These are phyloP conservation scores for Seira musarum DNA, from an alignment of 2,888 invertebrate species.

Conservation along the genomic window DNA sequence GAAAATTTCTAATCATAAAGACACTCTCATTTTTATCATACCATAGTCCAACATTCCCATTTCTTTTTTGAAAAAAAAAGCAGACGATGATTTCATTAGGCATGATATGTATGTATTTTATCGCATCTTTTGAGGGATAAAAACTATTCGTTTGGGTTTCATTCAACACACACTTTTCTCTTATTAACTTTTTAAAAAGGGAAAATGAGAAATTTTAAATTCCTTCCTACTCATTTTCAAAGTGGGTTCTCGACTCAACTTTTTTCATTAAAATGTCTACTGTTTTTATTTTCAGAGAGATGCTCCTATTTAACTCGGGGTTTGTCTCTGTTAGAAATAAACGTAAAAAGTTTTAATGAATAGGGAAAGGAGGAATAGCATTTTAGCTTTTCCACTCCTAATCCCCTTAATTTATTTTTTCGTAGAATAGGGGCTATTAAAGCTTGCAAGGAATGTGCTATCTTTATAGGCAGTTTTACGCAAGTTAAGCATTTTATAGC, in stretches of 20 bases:
- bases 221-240: too few species aligned
- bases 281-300: too few species aligned
- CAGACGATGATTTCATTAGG: too few species aligned
- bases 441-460: neutral
- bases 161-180: constrained; percentile 19
- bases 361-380: constrained; percentile 19
- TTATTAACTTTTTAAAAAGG: constrained; percentile 36
- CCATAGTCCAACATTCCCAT: neutral
- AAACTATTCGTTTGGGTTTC: too few species aligned
- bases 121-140: too few species aligned
- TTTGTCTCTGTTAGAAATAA: neutral
- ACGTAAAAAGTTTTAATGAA: constrained; percentile 36
- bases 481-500: neutral
- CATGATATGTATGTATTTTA: too few species aligned
- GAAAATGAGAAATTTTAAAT: too few species aligned
- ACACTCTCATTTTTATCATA: constrained; percentile 2
- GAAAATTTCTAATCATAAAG: constrained; percentile 51
- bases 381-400: constrained; percentile 22
- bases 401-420: constrained; percentile 33
- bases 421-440: neutral
- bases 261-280: too few species aligned
- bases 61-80: neutral
- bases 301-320: too few species aligned
- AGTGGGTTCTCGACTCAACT: too few species aligned
- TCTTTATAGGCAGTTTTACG: constrained; percentile 3